phyloP scores from a whole-genome alignment of 2,888 invertebrate genomes.

The Amphipyra tragopoginis region DNA sequence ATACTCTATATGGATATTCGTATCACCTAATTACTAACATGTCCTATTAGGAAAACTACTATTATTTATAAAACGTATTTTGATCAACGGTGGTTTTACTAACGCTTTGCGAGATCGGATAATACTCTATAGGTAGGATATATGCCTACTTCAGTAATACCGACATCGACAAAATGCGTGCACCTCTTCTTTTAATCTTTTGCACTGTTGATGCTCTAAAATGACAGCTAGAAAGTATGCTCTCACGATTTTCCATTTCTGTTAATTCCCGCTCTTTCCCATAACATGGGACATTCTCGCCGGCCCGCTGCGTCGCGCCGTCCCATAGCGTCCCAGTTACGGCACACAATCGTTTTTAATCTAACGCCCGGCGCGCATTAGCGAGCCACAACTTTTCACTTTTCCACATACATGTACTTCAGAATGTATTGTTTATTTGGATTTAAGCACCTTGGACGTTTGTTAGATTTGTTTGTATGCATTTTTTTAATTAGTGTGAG shows the following conservation, averaged over 20 bases:
- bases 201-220: background rate
- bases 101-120: background rate
- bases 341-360: conserved; percentile 31
- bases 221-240: background rate
- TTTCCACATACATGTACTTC: conserved; percentile 6
- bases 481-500: no score
- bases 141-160: no score
- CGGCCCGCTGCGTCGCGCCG: background rate
- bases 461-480: background rate
- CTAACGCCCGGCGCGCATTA: conserved; percentile 11
- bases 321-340: conserved; percentile 6
- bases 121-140: no score
- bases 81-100: background rate
- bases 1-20: background rate
- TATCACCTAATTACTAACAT: conserved; percentile 20
- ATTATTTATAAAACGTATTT: conserved; percentile 13
- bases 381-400: conserved; percentile 22
- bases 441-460: background rate
- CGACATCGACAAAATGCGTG: no score
- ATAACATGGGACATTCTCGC: background rate
- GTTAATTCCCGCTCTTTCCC: background rate
- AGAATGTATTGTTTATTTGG: background rate
- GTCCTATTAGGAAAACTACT: conserved; percentile 45
- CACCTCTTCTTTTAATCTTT: no score
- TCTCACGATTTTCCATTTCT: background rate